Conservation (phyloP, 2,113 vertebrate genomes). For the Albula goreensis region DNA sequence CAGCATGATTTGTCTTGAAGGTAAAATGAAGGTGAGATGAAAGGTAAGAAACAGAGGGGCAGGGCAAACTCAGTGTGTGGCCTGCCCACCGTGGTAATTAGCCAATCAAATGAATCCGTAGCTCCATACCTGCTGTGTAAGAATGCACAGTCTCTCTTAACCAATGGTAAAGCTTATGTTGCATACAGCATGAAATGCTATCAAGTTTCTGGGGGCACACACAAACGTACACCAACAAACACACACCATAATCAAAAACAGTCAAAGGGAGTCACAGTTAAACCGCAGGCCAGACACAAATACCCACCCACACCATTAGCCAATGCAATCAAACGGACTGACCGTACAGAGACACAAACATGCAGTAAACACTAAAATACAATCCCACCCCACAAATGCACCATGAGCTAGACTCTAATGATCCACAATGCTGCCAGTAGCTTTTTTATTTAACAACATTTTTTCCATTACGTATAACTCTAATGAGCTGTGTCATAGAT, state of each 20-base stretch:
- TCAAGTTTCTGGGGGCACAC: neutral
- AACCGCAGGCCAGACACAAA: no score
- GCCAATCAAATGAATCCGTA: constrained; percentile 43
- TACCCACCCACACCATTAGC: no score
- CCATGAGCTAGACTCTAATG: constrained; percentile 37
- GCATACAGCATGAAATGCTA: no score
- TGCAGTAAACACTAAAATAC: no score
- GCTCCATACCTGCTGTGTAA: constrained; percentile 15
- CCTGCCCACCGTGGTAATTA: constrained; percentile 44
- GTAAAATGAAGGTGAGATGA: neutral
- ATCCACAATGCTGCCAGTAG: constrained; percentile 32
- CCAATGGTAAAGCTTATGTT: neutral
- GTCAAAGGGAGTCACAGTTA: no score
- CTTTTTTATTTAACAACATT: constrained; percentile 15
- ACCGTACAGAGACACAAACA: no score
- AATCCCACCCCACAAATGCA: constrained; percentile 12
- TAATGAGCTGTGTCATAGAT: constrained; percentile 23
- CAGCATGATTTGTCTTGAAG: constrained; percentile 24
- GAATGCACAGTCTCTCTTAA: constrained; percentile 24
- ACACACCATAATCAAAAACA: neutral
- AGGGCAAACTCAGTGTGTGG: neutral
- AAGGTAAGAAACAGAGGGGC: neutral
- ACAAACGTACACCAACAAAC: constrained; percentile 20
- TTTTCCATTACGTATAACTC: neutral
- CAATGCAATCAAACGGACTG: no score